Percentiles rank a stretch among this genome's conserved stretches.
These are phyloP conservation scores for Amorpha juglandis DNA, from an alignment of 2,888 invertebrate genomes.

Conservation along the genomic window DNA sequence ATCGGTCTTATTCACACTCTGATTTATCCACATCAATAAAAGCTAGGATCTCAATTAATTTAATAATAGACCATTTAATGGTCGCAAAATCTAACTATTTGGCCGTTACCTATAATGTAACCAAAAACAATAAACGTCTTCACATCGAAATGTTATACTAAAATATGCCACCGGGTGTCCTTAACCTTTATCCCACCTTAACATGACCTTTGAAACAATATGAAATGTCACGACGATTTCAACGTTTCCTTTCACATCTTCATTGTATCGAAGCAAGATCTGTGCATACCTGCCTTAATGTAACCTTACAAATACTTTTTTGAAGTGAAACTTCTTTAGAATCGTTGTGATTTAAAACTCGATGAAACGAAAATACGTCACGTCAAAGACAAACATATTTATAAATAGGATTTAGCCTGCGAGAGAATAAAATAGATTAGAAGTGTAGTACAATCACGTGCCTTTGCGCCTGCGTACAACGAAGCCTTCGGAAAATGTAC, in stretches of 20 bases:
- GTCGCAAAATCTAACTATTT: no score
- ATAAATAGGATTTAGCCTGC: no score
- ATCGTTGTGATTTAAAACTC: not conserved
- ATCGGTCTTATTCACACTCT: no score
- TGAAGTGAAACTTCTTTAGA: not conserved
- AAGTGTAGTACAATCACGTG: no score
- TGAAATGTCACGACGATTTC: conserved; percentile 22
- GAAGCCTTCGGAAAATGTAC: no score
- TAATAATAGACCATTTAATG: no score
- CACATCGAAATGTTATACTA: not conserved
- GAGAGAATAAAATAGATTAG: no score
- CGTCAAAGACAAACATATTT: no score
- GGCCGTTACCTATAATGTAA: not conserved
- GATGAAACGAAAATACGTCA: no score
- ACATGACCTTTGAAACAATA: conserved; percentile 10
- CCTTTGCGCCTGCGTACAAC: no score
- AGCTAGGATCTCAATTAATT: no score
- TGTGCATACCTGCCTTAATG: not conserved
- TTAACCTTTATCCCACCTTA: conserved; percentile 23
- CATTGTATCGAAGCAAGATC: not conserved
- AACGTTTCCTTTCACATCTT: not conserved
- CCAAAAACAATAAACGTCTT: not conserved
- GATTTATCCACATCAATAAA: no score
- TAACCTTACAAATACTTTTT: not conserved
- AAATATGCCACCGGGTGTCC: conserved; percentile 6